Conservation (phyloP, 2,797 vertebrate species). For the Gymnothorax reevesii region DNA sequence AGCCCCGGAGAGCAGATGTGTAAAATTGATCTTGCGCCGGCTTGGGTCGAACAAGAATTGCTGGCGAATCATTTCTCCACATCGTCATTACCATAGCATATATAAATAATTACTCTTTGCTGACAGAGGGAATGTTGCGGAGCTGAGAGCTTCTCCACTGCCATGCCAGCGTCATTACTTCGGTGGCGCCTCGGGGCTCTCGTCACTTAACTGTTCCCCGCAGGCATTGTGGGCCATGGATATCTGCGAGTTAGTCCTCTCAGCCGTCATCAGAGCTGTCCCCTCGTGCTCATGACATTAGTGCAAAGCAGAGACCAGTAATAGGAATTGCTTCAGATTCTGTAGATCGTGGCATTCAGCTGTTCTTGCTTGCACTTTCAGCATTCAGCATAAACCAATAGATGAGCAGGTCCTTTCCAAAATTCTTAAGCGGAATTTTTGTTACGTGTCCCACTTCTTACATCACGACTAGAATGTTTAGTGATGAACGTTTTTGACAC, state of each 20-base stretch:
- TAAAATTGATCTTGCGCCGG: neutral
- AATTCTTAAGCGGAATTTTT: too few relatives aligned
- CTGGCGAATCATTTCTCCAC: constrained; percentile 15
- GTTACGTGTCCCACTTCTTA: too few relatives aligned
- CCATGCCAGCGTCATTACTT: neutral
- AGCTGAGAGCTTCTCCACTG: neutral
- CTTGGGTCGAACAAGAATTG: neutral
- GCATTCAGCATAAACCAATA: too few relatives aligned
- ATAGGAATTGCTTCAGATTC: neutral
- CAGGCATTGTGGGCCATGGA: neutral
- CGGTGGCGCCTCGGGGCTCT: neutral
- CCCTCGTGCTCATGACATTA: neutral
- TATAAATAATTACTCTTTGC: constrained; percentile 6
- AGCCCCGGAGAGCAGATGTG: neutral
- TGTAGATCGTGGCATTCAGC: too few relatives aligned
- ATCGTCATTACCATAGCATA: neutral
- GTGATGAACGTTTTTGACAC: too few relatives aligned
- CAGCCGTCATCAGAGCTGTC: neutral
- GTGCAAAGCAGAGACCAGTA: neutral
- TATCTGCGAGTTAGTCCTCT: neutral
- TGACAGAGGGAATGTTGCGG: neutral
- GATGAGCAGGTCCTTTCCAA: too few relatives aligned
- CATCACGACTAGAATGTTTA: too few relatives aligned
- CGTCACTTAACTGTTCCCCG: constrained; percentile 6
- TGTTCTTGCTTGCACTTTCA: too few relatives aligned